Percentiles rank a stretch among this genome's conserved stretches.
Evolutionary conservation across 2,113 vertebrate species (phyloP).

Genomic region (Rafetus swinhoei): DNA sequence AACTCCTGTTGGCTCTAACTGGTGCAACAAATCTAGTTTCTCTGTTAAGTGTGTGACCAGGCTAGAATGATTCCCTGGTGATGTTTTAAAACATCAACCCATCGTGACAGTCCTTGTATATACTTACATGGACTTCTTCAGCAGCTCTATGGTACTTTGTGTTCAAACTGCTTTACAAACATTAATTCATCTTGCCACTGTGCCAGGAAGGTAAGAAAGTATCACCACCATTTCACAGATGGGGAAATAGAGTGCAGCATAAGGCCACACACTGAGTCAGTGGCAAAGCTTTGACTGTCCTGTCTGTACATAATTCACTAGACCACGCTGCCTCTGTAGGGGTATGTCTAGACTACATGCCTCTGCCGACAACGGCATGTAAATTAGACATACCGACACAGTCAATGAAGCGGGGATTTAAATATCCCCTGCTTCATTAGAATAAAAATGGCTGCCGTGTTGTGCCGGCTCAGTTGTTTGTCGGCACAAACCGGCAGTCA

Average conservation of each 20-base stretch:
- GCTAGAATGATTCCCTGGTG: neutral
- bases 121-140: neutral
- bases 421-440: too few species aligned
- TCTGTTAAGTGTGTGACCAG: neutral
- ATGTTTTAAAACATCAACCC: neutral
- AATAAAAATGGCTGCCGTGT: too few species aligned
- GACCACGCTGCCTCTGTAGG: neutral
- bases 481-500: too few species aligned
- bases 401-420: too few species aligned
- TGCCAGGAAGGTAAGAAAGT: neutral
- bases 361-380: too few species aligned
- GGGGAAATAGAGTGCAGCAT: neutral
- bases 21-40: neutral
- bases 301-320: neutral
- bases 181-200: neutral
- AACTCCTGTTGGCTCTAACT: neutral
- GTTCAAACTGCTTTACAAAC: neutral
- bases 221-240: neutral
- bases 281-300: neutral
- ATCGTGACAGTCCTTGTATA: neutral
- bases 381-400: too few species aligned
- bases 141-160: neutral
- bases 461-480: too few species aligned
- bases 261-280: fast-evolving
- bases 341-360: too few species aligned